Base-by-base conservation (phyloP, 2,888 invertebrate species). In the Mechanitis messenoides region DNA sequence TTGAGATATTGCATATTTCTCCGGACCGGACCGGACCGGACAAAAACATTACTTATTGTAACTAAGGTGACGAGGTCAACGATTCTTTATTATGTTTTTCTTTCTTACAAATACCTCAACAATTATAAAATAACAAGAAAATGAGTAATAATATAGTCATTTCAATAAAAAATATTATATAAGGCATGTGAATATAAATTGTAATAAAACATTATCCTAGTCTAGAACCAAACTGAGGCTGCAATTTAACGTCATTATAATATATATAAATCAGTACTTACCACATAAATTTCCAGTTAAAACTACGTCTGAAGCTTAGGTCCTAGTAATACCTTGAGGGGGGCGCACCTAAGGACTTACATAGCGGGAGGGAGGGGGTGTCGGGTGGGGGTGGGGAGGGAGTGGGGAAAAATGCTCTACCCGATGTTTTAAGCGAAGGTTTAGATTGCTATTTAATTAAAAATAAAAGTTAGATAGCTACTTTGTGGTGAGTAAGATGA, bases 381-480 rank as follows among this genome's bases (percentile, higher is more conserved):
- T 71, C 74, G 60, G 70, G 72, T 64, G 64, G 71, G 70, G 68
- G 67, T 69, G 68, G 69, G 65, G 67, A 61, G 68, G 68, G 71
- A 71, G 75, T 70, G 70, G 70, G 74, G 80, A 82, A 84, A 85
- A 84, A 83, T 82, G 82, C 83, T 80, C 78, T 75, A 74, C 70
- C 71, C 73, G 80, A 61, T 64, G 64, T 64, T 68, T 65, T 69
- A 68, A 69, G 70, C 67, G 65, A 68, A 66, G 67, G 60, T 65
- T 67, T 67, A 67, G 55, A 42, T 53, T 56, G 55, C 57, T 58
- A 54, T 63, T 56, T 59, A 64, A 50, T 50, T 61, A 57, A 47
- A 47, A 35, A 57, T 38, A 46, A 33, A 47, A 33, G 47, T 46
- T 12, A 35, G 33, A 46, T 28, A 57, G 47, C 35, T 57, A 31